Evolutionary conservation across 2,113 vertebrate species (phyloP).

Genomic region (Brienomyrus longianalis): DNA sequence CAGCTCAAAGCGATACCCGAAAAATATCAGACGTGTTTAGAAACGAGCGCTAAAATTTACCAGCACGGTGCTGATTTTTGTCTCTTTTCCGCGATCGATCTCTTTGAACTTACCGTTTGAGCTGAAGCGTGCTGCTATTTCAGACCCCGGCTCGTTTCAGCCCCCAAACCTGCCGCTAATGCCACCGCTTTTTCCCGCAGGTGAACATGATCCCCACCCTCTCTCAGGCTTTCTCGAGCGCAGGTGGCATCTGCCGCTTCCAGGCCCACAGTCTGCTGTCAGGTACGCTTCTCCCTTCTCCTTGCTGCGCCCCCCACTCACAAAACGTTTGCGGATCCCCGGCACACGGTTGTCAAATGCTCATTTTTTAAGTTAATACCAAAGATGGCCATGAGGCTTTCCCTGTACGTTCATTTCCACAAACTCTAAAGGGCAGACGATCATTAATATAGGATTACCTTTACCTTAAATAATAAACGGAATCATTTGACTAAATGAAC

Average conservation of each 20-base stretch:
- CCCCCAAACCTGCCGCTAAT: neutral
- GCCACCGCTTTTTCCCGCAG: conserved; percentile 50
- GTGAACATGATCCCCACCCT: conserved; percentile 76
- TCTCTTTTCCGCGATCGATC: neutral
- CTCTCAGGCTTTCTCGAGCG: conserved; percentile 72
- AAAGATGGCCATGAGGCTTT: neutral
- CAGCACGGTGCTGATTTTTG: neutral
- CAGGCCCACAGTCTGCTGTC: conserved; percentile 55
- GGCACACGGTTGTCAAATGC: neutral
- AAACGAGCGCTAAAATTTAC: neutral
- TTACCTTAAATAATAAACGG: neutral
- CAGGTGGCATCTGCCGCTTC: conserved; percentile 69
- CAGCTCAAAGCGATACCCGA: neutral
- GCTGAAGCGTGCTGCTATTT: neutral
- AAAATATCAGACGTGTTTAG: neutral
- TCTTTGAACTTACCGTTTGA: neutral
- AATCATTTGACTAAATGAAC: neutral
- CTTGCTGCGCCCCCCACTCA: neutral
- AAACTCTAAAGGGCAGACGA: neutral
- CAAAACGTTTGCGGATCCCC: neutral
- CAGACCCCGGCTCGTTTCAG: neutral
- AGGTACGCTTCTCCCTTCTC: conserved; percentile 59
- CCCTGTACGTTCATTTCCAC: neutral
- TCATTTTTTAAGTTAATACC: neutral
- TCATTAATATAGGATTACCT: neutral